Base-by-base conservation (phyloP, 2,113 vertebrate genomes). In the Accipiter cooperii region DNA sequence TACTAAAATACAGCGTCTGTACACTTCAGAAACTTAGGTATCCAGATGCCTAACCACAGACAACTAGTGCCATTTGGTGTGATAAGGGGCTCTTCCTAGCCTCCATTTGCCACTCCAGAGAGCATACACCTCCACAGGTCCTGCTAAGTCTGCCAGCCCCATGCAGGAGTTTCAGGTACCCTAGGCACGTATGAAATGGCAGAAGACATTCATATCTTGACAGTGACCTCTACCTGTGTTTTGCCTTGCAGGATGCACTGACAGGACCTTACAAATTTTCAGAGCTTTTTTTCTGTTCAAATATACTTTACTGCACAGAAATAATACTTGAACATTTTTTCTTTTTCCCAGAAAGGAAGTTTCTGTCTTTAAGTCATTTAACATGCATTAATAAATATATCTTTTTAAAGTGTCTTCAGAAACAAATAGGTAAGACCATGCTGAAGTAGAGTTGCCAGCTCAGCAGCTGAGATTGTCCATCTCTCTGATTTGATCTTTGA, bases 51-150 rank as follows among this genome's bases (percentile, higher is more conserved):
- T 33, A 36, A 36, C 13, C 49, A 46, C 14, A 44, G 31, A 34
- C 12, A 42, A 28, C 25, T 10, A 31, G 17, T n/a, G n/a, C 6
- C 14, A 13, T 57, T 77, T 47, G 14, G 7, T 68, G 11, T 12
- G 44, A 25, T 42, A 33, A 61, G 20, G 4, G 1, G 1, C 12
- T 61, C 13, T 73, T 36, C 18, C 21, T 24, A 54, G 7, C 6
- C 11, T 73, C 21, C 42, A 5, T n/a, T 13, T 40, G 5, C 17
- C 16, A 13, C 8, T 61, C 5, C 10, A 36, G 36, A n/a, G 7
- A 66, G 0, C 40, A 26, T 17, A 7, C 7, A 33, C 7, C 12
- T 64, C 26, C 20, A 19, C 2, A 14, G 8, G 4, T 36, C 47
- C 49, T 78, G 19, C 26, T 25, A 17, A 28, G 18, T 18, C 57